These are phyloP conservation scores for Pterois miles DNA, from an alignment of 2,797 vertebrate species.

Conservation along the genomic window DNA sequence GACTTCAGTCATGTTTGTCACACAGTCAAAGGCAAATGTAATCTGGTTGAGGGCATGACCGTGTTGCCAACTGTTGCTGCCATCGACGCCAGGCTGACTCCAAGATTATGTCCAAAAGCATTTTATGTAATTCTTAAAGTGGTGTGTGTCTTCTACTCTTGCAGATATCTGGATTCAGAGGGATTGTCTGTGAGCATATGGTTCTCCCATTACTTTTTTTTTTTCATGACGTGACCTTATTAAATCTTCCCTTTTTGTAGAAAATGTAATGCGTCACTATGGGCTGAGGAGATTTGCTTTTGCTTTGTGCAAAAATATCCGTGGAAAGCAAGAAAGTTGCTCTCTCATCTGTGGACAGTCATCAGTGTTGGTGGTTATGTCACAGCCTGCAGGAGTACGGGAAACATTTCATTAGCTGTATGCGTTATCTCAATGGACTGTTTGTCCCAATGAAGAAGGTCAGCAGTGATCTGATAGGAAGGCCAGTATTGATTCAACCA, in stretches of 20 bases:
- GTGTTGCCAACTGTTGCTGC: constrained; percentile 61
- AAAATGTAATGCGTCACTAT: constrained; percentile 40
- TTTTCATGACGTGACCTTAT: constrained; percentile 45
- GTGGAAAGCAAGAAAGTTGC: not conserved
- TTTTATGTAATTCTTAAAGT: constrained; percentile 67
- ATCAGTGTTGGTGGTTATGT: not conserved
- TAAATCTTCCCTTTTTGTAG: constrained; percentile 50
- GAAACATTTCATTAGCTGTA: constrained; percentile 46
- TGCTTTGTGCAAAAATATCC: constrained; percentile 10
- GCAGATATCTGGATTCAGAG: constrained; percentile 30
- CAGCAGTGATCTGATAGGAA: constrained; percentile 40
- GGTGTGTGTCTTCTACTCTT: constrained; percentile 40
- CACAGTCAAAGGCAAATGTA: constrained; percentile 59
- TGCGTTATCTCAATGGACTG: constrained; percentile 48
- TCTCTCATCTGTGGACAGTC: constrained; percentile 6
- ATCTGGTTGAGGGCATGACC: constrained; percentile 62
- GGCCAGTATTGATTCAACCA: constrained; percentile 44
- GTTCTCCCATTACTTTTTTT: constrained; percentile 23
- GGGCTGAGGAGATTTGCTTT: constrained; percentile 40
- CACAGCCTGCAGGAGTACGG: not conserved
- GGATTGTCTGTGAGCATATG: constrained; percentile 17
- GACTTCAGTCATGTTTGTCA: constrained; percentile 43
- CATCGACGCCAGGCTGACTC: constrained; percentile 43
- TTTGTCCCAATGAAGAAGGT: constrained; percentile 52
- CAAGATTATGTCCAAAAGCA: constrained; percentile 63